phyloP scores from a whole-genome alignment of 2,888 invertebrate genomes.

The Adela reaumurella region DNA sequence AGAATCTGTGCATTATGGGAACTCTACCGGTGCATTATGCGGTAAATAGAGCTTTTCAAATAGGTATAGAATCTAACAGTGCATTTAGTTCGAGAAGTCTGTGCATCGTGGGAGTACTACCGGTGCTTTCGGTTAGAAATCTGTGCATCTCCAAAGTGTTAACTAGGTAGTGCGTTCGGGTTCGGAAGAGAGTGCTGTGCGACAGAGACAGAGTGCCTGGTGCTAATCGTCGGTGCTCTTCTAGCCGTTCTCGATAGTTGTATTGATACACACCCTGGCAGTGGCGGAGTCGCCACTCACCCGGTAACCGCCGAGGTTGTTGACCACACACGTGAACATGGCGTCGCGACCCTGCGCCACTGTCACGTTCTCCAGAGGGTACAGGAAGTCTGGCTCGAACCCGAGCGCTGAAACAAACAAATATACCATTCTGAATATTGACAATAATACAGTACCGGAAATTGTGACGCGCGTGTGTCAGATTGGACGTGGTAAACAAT shows the following conservation, averaged over 20 bases:
- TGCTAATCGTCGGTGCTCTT: constrained; percentile 45
- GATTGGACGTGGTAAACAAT: background rate
- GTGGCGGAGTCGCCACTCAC: constrained; percentile 87
- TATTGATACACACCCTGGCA: constrained; percentile 79
- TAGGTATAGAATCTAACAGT: no score
- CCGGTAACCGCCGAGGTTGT: constrained; percentile 81
- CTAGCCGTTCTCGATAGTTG: constrained; percentile 40
- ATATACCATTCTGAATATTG: no score
- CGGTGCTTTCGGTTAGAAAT: no score
- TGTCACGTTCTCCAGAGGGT: constrained; percentile 78
- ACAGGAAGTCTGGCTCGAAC: constrained; percentile 77
- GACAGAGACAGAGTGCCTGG: constrained; percentile 11
- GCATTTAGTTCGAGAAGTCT: no score
- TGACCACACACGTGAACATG: constrained; percentile 80
- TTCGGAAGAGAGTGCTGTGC: background rate
- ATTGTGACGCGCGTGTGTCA: background rate
- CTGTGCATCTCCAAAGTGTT: background rate
- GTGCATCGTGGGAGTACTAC: no score
- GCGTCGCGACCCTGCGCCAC: constrained; percentile 80
- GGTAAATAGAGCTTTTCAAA: no score
- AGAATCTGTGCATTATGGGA: no score
- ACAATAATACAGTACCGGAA: background rate
- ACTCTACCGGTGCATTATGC: no score
- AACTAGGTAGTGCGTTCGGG: background rate
- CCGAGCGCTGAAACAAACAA: constrained; percentile 61